Conservation (phyloP, 2,113 vertebrate genomes). For the Elanus axillaris region DNA sequence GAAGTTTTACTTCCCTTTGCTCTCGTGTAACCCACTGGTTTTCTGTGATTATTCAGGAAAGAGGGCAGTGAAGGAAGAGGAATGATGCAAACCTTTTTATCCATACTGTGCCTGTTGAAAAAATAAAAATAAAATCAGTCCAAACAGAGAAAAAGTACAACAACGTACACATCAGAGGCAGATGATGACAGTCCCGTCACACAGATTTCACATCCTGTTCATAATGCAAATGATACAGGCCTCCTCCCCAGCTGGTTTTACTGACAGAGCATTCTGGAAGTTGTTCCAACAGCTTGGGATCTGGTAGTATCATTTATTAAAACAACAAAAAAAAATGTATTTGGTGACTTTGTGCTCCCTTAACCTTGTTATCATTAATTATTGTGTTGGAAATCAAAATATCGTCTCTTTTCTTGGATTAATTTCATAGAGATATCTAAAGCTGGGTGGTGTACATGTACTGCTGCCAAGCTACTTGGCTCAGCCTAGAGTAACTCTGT, state of each 20-base stretch:
- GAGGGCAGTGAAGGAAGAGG: background rate
- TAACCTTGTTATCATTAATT: background rate
- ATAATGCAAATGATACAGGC: background rate
- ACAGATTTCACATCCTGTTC: background rate
- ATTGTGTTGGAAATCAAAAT: background rate
- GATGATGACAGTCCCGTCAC: background rate
- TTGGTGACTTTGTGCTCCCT: background rate
- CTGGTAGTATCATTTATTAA: background rate
- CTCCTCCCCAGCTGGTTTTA: background rate
- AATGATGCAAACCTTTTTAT: background rate
- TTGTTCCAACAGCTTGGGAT: background rate
- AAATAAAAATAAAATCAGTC: background rate
- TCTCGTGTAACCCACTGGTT: background rate
- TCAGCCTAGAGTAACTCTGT: background rate
- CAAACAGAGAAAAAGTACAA: background rate
- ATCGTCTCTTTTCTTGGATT: background rate
- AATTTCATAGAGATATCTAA: background rate
- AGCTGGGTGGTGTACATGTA: background rate
- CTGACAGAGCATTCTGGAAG: background rate
- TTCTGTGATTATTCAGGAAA: background rate
- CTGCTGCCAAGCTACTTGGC: background rate
- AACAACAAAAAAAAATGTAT: background rate
- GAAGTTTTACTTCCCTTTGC: background rate
- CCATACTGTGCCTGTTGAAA: background rate
- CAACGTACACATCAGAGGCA: background rate